Evolutionary conservation across 2,797 vertebrate genomes (phyloP).

Genomic region (Emydoidea blandingii): DNA sequence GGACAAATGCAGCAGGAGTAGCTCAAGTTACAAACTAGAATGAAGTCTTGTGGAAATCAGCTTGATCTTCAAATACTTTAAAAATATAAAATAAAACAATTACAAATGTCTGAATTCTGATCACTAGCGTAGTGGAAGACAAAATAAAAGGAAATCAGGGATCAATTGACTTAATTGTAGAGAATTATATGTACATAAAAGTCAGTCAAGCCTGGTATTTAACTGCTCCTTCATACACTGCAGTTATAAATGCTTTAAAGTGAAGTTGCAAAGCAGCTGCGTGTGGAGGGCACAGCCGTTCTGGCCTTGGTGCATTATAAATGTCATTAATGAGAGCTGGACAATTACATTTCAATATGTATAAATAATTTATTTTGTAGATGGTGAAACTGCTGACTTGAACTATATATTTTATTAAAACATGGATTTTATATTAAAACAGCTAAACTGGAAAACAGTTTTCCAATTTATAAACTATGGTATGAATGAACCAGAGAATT

Average conservation of each 20-base stretch:
- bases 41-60: neutral
- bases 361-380: neutral
- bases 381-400: neutral
- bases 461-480: neutral
- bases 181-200: neutral
- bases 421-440: neutral
- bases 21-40: neutral
- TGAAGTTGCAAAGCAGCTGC: neutral
- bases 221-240: neutral
- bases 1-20: neutral
- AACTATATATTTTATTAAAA: neutral
- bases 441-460: neutral
- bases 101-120: neutral
- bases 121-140: neutral
- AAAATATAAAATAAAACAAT: neutral
- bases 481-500: neutral
- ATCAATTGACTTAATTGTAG: neutral
- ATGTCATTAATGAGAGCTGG: neutral
- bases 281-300: neutral
- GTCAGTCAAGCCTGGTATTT: accelerated
- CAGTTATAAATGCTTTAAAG: neutral
- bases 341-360: neutral
- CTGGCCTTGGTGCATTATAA: neutral
- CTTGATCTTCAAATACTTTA: accelerated
- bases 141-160: neutral